phyloP scores from a whole-genome alignment of 2,888 invertebrate species.

The Morpho deidamia region DNA sequence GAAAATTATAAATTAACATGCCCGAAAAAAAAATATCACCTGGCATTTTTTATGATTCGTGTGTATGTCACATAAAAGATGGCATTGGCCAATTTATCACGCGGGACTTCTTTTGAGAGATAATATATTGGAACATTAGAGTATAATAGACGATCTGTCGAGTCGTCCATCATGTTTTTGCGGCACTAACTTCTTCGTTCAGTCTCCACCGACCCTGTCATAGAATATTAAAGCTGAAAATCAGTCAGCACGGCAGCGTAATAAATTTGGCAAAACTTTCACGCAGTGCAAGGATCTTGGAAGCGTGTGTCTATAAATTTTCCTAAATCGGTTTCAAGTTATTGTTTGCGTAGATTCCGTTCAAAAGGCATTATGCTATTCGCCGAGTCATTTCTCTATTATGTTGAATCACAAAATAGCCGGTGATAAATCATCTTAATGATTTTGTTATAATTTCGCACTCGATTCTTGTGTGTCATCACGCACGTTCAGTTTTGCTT shows the following conservation, averaged over 20 bases:
- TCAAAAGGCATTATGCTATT: constrained; percentile 36
- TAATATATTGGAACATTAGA: constrained; percentile 73
- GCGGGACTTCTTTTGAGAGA: constrained; percentile 56
- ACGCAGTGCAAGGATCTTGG: constrained; percentile 32
- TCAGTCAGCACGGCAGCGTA: not conserved
- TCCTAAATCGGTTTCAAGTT: constrained; percentile 43
- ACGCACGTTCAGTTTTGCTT: constrained; percentile 3
- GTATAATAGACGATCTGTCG: constrained; percentile 65
- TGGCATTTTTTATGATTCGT: constrained; percentile 38
- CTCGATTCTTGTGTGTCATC: constrained; percentile 12
- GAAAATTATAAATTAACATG: constrained; percentile 40
- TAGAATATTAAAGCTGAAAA: not conserved
- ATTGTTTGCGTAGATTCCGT: constrained; percentile 42
- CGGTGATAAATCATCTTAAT: constrained; percentile 24
- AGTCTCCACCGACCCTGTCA: not conserved
- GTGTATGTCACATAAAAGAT: constrained; percentile 35
- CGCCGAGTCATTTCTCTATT: constrained; percentile 35
- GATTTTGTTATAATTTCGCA: constrained; percentile 12
- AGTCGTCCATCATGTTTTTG: constrained; percentile 66
- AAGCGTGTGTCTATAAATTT: constrained; percentile 48
- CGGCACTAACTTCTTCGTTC: constrained; percentile 25
- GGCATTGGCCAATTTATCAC: constrained; percentile 60
- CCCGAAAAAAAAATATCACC: constrained; percentile 39
- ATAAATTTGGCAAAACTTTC: constrained; percentile 24
- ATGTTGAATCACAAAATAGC: constrained; percentile 24